phyloP scores from a whole-genome alignment of 2,113 vertebrate species.

The Zosterops japonicus region DNA sequence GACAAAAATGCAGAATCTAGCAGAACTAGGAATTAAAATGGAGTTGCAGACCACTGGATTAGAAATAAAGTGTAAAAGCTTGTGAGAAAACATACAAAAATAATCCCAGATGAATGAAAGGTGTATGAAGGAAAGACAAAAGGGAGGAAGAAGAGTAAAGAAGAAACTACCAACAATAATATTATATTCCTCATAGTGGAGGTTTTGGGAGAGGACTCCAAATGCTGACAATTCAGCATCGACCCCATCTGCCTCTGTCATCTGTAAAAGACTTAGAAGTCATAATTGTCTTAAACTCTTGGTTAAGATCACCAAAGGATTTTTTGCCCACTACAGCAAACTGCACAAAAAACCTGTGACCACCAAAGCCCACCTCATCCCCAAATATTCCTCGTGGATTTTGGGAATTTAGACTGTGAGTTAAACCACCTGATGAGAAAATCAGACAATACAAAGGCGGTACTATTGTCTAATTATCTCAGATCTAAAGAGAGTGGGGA shows the following conservation, averaged over 20 bases:
- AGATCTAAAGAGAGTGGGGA: neutral
- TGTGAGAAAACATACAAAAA: neutral
- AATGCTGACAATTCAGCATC: neutral
- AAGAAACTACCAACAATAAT: neutral
- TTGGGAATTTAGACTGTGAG: neutral
- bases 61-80: fast-evolving
- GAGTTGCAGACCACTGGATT: neutral
- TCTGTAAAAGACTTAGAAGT: neutral
- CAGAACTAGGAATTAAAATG: neutral
- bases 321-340: neutral
- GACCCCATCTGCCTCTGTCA: neutral
- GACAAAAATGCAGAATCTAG: neutral
- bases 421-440: neutral
- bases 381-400: neutral
- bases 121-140: neutral
- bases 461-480: neutral
- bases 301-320: neutral
- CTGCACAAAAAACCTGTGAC: neutral
- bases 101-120: neutral
- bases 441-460: neutral
- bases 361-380: neutral
- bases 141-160: neutral
- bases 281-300: neutral
- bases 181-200: neutral
- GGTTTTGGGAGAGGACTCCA: neutral